A percentile compares a stretch with the other conserved stretches of the same genome.
These are phyloP conservation scores for Argyresthia albistria DNA, from an alignment of 2,888 invertebrate species.

Conservation along the genomic window DNA sequence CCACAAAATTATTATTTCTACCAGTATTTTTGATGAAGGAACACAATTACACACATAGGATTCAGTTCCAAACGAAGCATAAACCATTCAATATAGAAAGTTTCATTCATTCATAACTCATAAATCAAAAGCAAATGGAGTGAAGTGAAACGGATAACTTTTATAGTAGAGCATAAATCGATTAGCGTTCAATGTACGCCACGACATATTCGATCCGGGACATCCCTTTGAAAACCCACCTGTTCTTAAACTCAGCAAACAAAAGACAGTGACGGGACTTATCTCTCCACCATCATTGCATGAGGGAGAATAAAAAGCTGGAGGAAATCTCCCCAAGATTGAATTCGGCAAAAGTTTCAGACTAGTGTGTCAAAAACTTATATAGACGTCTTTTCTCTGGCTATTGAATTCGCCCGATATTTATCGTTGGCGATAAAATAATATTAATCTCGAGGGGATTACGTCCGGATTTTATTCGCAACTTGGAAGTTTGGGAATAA, in stretches of 20 bases:
- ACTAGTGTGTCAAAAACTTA: constrained; percentile 5
- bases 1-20: neutral
- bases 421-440: constrained; percentile 71
- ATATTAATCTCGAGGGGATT: constrained; percentile 70
- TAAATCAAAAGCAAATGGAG: too few relatives aligned
- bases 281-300: constrained; percentile 10
- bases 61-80: neutral
- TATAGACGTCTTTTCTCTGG: constrained; percentile 15
- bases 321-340: constrained; percentile 59
- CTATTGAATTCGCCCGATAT: constrained; percentile 68
- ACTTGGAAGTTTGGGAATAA: constrained; percentile 53
- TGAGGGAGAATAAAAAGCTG: constrained; percentile 33
- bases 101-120: too few relatives aligned
- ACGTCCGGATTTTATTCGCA: constrained; percentile 59
- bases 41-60: neutral
- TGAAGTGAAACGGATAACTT: too few relatives aligned
- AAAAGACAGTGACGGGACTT: constrained; percentile 3
- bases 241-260: neutral
- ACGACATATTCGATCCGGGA: neutral
- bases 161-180: neutral
- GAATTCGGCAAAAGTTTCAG: constrained; percentile 44
- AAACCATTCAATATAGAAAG: neutral
- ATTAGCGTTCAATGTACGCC: neutral
- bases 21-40: neutral
- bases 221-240: neutral